Evolutionary conservation across 1,140 invertebrate species (phyloP).

Genomic region (Halictus rubicundus): DNA sequence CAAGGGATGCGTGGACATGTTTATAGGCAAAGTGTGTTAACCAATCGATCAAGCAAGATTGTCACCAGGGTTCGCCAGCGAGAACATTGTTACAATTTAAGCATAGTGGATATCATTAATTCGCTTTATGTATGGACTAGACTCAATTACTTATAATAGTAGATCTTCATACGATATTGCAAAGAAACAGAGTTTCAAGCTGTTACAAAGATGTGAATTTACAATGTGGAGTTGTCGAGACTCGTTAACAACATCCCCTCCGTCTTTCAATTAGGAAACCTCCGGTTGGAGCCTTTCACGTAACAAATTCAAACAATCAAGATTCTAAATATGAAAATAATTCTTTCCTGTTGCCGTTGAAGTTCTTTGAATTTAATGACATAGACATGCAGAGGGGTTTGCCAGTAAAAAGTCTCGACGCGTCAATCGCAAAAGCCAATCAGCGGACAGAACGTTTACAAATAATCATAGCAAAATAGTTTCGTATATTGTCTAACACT

Average conservation of each 20-base stretch:
- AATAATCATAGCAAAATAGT: slow-evolving; percentile 55
- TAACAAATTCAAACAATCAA: too few species aligned
- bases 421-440: slow-evolving; percentile 69
- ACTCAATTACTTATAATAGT: slow-evolving; percentile 80
- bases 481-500: slow-evolving; percentile 49
- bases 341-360: too few species aligned
- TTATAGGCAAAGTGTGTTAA: slow-evolving; percentile 20
- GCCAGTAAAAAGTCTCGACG: slow-evolving; percentile 27
- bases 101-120: slow-evolving; percentile 74
- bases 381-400: too few species aligned
- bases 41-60: slow-evolving; percentile 54
- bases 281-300: too few species aligned
- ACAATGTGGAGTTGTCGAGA: slow-evolving; percentile 38
- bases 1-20: not conserved
- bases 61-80: slow-evolving; percentile 60
- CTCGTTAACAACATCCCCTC: slow-evolving; percentile 20
- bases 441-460: slow-evolving; percentile 47
- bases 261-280: too few species aligned
- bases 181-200: slow-evolving; percentile 70
- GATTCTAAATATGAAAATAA: too few species aligned
- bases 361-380: too few species aligned
- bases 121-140: slow-evolving; percentile 81
- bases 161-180: slow-evolving; percentile 74
- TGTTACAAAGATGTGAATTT: slow-evolving; percentile 68
- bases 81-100: slow-evolving; percentile 78